A percentile compares a stretch with the other conserved stretches of the same genome.
Conservation (phyloP, 2,113 vertebrate species). For the Pipa parva region DNA sequence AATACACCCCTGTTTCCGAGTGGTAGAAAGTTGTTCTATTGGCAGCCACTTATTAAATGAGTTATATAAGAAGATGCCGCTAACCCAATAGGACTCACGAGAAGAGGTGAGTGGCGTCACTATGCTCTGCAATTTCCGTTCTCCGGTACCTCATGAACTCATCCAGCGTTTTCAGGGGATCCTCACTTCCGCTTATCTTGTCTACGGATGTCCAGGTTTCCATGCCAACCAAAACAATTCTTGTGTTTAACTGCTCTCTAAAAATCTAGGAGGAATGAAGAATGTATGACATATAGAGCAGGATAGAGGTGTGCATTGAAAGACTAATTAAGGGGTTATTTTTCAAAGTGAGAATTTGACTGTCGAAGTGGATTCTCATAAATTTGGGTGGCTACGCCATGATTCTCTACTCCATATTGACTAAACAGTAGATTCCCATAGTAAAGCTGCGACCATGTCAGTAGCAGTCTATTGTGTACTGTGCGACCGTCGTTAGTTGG, state of each 20-base stretch:
- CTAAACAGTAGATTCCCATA: too few relatives aligned
- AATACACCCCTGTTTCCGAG: background rate
- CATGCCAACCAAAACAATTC: conserved; percentile 94
- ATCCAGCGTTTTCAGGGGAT: conserved; percentile 78
- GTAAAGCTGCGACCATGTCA: too few relatives aligned
- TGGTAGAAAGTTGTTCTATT: background rate
- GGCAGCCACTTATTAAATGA: background rate
- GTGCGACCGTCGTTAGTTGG: too few relatives aligned
- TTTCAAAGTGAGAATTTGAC: background rate
- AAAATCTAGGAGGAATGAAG: conserved; percentile 69
- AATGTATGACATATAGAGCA: conserved; percentile 3
- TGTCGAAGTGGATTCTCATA: too few relatives aligned
- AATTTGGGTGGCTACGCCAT: too few relatives aligned
- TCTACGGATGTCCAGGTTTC: conserved; percentile 87
- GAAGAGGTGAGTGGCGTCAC: conserved; percentile 85
- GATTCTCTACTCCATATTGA: too few relatives aligned
- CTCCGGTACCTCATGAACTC: conserved; percentile 86
- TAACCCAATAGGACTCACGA: conserved; percentile 69
- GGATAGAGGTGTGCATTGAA: too few relatives aligned
- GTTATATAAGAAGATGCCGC: conserved; percentile 38
- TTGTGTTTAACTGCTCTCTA: conserved; percentile 91
- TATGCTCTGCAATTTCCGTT: conserved; percentile 73
- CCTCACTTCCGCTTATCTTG: conserved; percentile 73
- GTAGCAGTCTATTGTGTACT: too few relatives aligned
- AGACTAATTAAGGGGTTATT: background rate